Conservation (phyloP, 2,888 invertebrate genomes). For the Ferrisia virgata region DNA sequence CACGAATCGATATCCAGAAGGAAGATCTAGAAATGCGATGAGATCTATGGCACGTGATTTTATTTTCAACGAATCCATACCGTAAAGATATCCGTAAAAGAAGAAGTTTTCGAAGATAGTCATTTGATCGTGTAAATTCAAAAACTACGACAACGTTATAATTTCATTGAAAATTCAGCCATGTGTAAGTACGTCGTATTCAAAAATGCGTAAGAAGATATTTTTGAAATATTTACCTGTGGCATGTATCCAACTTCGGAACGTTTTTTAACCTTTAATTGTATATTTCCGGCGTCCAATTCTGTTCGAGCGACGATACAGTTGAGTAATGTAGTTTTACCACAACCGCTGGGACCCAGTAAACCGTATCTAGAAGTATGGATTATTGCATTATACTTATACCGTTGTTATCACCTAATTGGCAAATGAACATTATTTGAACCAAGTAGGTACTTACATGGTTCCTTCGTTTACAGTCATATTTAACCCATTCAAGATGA, state of each 20-base stretch:
- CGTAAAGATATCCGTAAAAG: slow-evolving; percentile 48
- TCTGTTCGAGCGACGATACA: slow-evolving; percentile 56
- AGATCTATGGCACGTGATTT: slow-evolving; percentile 47
- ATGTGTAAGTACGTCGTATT: no score
- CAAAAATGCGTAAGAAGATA: neutral
- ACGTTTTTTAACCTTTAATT: slow-evolving; percentile 55
- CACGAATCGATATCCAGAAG: slow-evolving; percentile 45
- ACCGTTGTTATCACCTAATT: neutral
- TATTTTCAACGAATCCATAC: slow-evolving; percentile 46
- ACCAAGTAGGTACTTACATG: slow-evolving; percentile 64
- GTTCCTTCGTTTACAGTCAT: slow-evolving; percentile 71
- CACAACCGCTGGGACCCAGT: slow-evolving; percentile 60
- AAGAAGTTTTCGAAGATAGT: slow-evolving; percentile 47
- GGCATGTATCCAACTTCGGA: slow-evolving; percentile 54
- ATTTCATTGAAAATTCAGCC: no score
- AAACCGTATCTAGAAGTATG: slow-evolving; percentile 58
- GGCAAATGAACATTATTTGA: neutral
- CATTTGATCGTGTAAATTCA: slow-evolving; percentile 47
- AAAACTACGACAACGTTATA: slow-evolving; percentile 38
- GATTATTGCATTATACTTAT: neutral
- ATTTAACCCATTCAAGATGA: slow-evolving; percentile 61
- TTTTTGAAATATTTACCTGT: slow-evolving; percentile 59
- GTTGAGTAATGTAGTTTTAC: slow-evolving; percentile 59
- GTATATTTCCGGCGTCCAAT: slow-evolving; percentile 55
- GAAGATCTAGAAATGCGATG: slow-evolving; percentile 47